Percentiles rank a stretch among this genome's conserved stretches.
Conservation (phyloP, 1,140 invertebrate genomes). For the Eueides isabella region DNA sequence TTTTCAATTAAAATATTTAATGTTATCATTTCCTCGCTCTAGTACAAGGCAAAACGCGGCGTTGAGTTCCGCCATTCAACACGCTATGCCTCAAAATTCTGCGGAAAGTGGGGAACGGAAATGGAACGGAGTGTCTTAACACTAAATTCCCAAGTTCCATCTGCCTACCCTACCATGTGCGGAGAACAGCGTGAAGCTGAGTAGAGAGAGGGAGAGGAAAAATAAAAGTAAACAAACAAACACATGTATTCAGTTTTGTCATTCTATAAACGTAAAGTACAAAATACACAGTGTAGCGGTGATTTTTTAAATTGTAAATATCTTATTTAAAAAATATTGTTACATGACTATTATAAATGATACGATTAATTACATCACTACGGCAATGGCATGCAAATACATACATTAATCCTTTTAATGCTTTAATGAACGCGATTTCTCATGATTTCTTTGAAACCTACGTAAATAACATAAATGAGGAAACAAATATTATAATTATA, state of each 20-base stretch:
- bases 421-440: conserved; percentile 8
- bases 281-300: not conserved
- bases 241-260: not conserved
- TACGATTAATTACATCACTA: conserved; percentile 25
- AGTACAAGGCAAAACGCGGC: no score
- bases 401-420: conserved; percentile 22
- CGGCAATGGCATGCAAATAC: conserved; percentile 32
- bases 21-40: no score
- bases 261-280: not conserved
- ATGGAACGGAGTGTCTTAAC: no score
- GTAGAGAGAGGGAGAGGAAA: not conserved
- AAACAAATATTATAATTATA: conserved; percentile 6
- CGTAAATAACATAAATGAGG: not conserved
- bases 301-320: not conserved
- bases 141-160: no score
- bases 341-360: conserved; percentile 24
- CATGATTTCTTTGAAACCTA: conserved; percentile 1
- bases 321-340: conserved; percentile 8
- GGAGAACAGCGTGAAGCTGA: no score
- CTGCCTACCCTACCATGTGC: no score
- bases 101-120: no score
- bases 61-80: no score
- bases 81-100: no score
- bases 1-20: no score
- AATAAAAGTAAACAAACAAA: not conserved